Conservation (phyloP, 64 coral and sea anemone species). For the Astreopora myriophthalma region DNA sequence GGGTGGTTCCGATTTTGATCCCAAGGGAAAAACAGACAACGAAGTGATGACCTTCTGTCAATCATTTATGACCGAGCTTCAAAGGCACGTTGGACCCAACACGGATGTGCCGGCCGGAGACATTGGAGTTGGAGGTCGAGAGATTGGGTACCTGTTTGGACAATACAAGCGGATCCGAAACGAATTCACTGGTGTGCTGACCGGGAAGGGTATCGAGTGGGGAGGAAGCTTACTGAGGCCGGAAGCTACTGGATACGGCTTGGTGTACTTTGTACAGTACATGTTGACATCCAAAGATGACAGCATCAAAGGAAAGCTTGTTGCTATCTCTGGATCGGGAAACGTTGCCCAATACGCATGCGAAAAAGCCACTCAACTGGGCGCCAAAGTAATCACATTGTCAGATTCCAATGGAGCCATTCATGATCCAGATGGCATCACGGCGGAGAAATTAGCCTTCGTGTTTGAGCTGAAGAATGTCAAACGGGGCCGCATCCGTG, state of each 20-base stretch:
- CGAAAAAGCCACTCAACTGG: constrained; percentile 78
- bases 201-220: constrained; percentile 84
- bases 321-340: constrained; percentile 86
- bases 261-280: constrained; percentile 88
- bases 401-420: constrained; percentile 85
- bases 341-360: constrained; percentile 84
- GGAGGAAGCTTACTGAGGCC: constrained; percentile 87
- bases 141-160: constrained; percentile 90
- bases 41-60: constrained; percentile 97
- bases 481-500: constrained; percentile 81
- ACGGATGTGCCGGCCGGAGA: constrained; percentile 92
- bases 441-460: constrained; percentile 71
- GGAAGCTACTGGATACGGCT: constrained; percentile 92
- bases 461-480: constrained; percentile 88
- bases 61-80: constrained; percentile 90
- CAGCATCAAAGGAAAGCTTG: constrained; percentile 72
- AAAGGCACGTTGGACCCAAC: constrained; percentile 84
- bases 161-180: constrained; percentile 93
- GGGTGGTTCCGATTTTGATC: constrained; percentile 91
- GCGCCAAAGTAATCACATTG: constrained; percentile 81
- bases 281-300: constrained; percentile 76
- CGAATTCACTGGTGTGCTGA: constrained; percentile 93
- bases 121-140: constrained; percentile 90
- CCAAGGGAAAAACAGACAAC: constrained; percentile 90
- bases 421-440: constrained; percentile 85